Evolutionary conservation across 2,797 vertebrate species (phyloP).

Genomic region (Sebastes vulpes): DNA sequence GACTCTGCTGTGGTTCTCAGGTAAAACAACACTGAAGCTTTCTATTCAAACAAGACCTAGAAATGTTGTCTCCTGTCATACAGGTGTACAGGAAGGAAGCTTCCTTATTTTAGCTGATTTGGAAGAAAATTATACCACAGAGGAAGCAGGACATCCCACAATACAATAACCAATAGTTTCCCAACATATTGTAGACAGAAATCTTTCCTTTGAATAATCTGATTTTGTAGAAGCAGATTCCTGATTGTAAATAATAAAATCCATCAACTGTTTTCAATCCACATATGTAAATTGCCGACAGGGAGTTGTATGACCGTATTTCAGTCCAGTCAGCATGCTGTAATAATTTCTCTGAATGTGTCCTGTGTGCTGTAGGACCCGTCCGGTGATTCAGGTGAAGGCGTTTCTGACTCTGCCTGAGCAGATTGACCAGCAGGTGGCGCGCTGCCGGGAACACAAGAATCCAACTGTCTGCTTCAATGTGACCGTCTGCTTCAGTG

Average conservation of each 20-base stretch:
- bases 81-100: neutral
- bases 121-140: neutral
- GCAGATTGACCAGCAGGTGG: conserved; percentile 87
- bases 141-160: neutral
- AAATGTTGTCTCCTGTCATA: neutral
- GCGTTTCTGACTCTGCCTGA: conserved; percentile 87
- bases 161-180: neutral
- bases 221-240: neutral
- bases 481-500: conserved; percentile 90
- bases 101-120: neutral
- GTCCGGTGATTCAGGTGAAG: conserved; percentile 91
- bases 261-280: neutral
- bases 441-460: conserved; percentile 87
- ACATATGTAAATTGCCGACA: neutral
- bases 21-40: conserved; percentile 76
- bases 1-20: conserved; percentile 93
- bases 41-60: neutral
- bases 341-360: conserved; percentile 4
- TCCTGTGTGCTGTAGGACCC: conserved; percentile 85
- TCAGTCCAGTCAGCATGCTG: neutral
- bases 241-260: neutral
- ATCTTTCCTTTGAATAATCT: neutral
- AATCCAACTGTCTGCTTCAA: conserved; percentile 88
- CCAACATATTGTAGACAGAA: neutral
- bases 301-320: neutral